Evolutionary conservation across 2,797 vertebrate genomes (phyloP).

Genomic region (Sebastes cheni): DNA sequence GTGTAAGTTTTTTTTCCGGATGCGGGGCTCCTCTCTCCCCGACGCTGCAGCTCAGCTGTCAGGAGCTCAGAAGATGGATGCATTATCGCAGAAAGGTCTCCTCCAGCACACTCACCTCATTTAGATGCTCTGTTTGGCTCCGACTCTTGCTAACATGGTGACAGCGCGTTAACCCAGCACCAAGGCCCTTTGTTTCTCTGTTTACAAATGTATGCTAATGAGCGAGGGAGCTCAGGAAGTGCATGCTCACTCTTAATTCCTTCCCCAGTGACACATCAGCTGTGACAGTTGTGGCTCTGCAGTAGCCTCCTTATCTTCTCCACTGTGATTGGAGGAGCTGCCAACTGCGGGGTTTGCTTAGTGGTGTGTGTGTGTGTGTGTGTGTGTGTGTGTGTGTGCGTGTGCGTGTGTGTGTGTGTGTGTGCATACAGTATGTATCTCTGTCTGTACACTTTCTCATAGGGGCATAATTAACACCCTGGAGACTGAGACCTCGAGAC

Average conservation of each 20-base stretch:
- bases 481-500: background rate
- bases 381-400: background rate
- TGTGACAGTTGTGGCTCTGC: slow-evolving; percentile 54
- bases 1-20: slow-evolving; percentile 12
- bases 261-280: slow-evolving; percentile 53
- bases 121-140: slow-evolving; percentile 57
- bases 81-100: slow-evolving; percentile 66
- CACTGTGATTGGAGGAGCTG: slow-evolving; percentile 56
- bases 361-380: background rate
- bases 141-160: slow-evolving; percentile 43
- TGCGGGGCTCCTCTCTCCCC: slow-evolving; percentile 42
- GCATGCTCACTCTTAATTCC: slow-evolving; percentile 48
- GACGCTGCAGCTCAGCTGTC: slow-evolving; percentile 52
- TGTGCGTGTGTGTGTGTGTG: background rate
- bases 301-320: slow-evolving; percentile 42
- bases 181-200: slow-evolving; percentile 45
- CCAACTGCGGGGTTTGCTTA: slow-evolving; percentile 28
- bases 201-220: slow-evolving; percentile 74
- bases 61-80: slow-evolving; percentile 62
- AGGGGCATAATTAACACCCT: slow-evolving; percentile 19
- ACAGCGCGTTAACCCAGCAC: slow-evolving; percentile 16
- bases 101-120: slow-evolving; percentile 62
- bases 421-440: slow-evolving; percentile 9
- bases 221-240: slow-evolving; percentile 27
- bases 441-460: background rate